A percentile compares a stretch with the other conserved stretches of the same genome.
Conservation (phyloP, 64 coral and sea anemone genomes). For the Orbicella faveolata region DNA sequence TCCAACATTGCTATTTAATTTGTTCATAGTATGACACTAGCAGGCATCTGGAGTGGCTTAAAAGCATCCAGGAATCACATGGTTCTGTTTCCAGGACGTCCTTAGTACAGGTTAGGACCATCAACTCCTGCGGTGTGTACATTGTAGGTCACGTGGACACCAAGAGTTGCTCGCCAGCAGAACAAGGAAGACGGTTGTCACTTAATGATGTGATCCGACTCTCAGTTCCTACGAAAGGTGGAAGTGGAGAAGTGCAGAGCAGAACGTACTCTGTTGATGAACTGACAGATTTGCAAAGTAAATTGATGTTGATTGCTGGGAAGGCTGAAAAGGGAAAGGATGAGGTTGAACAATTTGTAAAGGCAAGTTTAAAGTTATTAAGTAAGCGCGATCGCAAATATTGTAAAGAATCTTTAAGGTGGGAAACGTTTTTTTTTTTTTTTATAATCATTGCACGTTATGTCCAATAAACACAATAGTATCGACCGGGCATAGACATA, state of each 20-base stretch:
- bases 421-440: too few species aligned
- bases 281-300: constrained; percentile 5
- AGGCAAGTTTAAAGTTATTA: neutral
- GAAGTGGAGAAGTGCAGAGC: neutral
- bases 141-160: constrained; percentile 16
- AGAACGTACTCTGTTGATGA: constrained; percentile 1
- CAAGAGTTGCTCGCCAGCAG: neutral
- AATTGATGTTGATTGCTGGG: constrained; percentile 5
- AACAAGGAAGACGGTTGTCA: neutral
- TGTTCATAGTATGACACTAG: constrained; percentile 47
- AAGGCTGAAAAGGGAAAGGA: constrained; percentile 1
- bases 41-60: constrained; percentile 83
- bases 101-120: neutral
- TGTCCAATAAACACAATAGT: too few species aligned
- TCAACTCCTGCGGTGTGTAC: constrained; percentile 68
- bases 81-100: constrained; percentile 83
- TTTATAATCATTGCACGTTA: too few species aligned
- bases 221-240: neutral
- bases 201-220: constrained; percentile 7
- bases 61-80: constrained; percentile 74
- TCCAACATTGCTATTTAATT: neutral
- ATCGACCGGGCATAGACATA: too few species aligned
- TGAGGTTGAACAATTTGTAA: neutral
- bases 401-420: too few species aligned
- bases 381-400: too few species aligned